A percentile compares a stretch with the other conserved stretches of the same genome.
These are phyloP conservation scores for Chirona hameri DNA, from an alignment of 2,888 invertebrate genomes.

Conservation along the genomic window DNA sequence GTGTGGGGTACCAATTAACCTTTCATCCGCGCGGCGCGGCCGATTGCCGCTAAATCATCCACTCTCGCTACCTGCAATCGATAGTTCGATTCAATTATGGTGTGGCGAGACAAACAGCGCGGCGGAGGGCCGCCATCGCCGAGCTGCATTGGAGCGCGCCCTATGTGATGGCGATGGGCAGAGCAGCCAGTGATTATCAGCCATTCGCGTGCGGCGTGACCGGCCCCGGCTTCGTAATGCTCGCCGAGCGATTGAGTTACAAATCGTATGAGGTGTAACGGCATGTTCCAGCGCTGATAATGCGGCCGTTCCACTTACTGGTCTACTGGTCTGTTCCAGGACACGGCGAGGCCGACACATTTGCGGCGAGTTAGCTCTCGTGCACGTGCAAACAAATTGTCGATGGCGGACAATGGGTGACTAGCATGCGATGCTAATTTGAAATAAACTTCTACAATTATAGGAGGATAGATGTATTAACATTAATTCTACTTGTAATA, in stretches of 20 bases:
- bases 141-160: not conserved
- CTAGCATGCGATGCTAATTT: no score
- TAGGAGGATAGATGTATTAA: no score
- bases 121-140: not conserved
- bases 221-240: not conserved
- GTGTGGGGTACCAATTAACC: not conserved
- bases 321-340: no score
- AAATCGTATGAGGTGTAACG: not conserved
- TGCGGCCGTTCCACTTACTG: no score
- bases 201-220: not conserved
- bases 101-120: not conserved
- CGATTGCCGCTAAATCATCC: not conserved
- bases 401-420: no score
- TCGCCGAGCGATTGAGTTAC: not conserved
- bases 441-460: no score
- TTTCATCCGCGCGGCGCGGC: not conserved
- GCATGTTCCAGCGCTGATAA: not conserved
- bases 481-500: no score
- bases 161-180: not conserved
- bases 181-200: not conserved
- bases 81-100: not conserved
- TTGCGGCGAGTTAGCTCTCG: no score
- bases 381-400: no score
- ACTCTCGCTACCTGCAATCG: constrained; percentile 8
- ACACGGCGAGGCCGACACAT: no score